Evolutionary conservation across 2,113 vertebrate species (phyloP).

Genomic region (Cricetomys ansorgei): DNA sequence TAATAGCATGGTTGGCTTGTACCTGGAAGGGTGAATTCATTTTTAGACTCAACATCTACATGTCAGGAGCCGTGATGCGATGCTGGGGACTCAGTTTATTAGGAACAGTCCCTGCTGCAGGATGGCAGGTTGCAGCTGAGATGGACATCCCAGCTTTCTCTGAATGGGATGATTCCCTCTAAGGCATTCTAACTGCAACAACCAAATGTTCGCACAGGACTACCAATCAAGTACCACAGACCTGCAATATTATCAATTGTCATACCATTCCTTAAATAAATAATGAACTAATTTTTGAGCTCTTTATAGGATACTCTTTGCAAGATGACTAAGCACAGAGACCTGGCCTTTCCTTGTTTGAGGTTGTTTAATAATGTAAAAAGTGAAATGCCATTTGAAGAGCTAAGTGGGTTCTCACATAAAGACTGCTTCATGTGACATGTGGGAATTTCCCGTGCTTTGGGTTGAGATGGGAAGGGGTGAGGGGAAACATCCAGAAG

Average conservation of each 20-base stretch:
- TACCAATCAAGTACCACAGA: not conserved
- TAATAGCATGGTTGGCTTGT: not conserved
- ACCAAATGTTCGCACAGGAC: not conserved
- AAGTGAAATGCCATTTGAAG: not conserved
- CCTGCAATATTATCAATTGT: not conserved
- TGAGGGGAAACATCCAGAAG: not conserved
- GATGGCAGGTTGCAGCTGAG: not conserved
- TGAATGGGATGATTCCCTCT: not conserved
- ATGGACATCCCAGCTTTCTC: not conserved
- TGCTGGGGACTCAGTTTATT: fast-evolving
- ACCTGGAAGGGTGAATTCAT: not conserved
- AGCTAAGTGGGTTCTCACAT: not conserved
- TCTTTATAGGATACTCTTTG: not conserved
- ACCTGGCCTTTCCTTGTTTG: not conserved
- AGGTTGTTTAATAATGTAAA: not conserved
- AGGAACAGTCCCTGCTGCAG: not conserved
- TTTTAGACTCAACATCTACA: not conserved
- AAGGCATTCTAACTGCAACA: not conserved
- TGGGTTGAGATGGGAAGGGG: not conserved
- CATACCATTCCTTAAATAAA: not conserved
- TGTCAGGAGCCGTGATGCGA: not conserved
- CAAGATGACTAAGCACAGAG: not conserved
- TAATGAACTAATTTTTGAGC: not conserved
- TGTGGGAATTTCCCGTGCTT: not conserved
- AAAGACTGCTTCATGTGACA: not conserved